Percentiles rank a stretch among this genome's conserved stretches.
These are phyloP conservation scores for Lagopus muta DNA, from an alignment of 2,113 vertebrate species.

Conservation along the genomic window DNA sequence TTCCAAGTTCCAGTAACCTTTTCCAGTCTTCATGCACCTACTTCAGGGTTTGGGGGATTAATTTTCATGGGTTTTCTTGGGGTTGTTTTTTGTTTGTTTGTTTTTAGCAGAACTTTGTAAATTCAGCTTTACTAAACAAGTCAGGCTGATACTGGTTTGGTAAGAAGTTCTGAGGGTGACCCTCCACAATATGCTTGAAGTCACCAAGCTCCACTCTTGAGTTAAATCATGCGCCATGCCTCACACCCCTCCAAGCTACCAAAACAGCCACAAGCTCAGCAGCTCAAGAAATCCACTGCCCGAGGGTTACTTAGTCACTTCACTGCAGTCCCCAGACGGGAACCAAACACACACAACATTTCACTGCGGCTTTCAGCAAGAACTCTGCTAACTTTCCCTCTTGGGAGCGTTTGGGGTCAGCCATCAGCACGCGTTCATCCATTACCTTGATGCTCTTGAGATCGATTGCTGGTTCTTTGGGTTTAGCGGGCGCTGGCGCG, in stretches of 20 bases:
- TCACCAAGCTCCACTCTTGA: not conserved
- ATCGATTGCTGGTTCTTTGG: slow-evolving; percentile 81
- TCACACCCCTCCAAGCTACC: not conserved
- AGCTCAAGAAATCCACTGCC: not conserved
- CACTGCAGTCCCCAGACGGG: not conserved
- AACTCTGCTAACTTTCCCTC: not conserved
- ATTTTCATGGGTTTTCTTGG: not conserved
- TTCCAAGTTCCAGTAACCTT: not conserved
- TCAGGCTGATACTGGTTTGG: not conserved
- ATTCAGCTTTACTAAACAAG: not conserved
- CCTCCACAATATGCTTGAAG: not conserved
- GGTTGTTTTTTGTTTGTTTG: not conserved
- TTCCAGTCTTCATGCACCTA: not conserved
- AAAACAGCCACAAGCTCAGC: not conserved
- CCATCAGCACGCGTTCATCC: slow-evolving; percentile 3
- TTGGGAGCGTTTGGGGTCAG: not conserved
- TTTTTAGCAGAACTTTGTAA: not conserved
- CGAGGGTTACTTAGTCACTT: slow-evolving; percentile 39
- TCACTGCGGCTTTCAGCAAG: not conserved
- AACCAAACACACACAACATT: not conserved
- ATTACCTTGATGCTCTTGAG: slow-evolving; percentile 85
- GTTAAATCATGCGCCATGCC: slow-evolving; percentile 21
- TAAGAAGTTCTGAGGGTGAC: not conserved
- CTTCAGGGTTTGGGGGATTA: accelerated
- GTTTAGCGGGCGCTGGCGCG: slow-evolving; percentile 68